Conservation (phyloP, 2,888 invertebrate genomes). For the Diadegma fenestrale region DNA sequence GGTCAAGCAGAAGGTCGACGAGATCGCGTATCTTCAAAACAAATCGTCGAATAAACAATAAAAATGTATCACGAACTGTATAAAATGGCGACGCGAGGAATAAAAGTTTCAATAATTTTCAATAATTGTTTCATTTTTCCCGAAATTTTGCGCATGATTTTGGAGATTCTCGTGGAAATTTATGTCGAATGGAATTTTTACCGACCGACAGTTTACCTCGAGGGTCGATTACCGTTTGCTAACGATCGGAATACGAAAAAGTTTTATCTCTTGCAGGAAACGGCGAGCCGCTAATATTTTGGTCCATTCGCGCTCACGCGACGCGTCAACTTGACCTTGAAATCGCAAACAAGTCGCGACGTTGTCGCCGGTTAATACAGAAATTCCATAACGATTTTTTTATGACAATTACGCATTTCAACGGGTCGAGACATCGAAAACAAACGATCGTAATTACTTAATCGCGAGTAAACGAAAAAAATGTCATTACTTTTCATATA, state of each 20-base stretch:
- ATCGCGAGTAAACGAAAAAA: background rate
- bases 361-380: background rate
- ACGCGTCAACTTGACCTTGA: background rate
- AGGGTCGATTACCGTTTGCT: no score
- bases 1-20: conserved; percentile 53
- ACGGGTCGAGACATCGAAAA: no score
- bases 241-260: no score
- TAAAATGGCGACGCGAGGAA: background rate
- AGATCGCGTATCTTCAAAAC: conserved; percentile 57
- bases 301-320: no score
- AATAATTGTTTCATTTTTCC: no score
- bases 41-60: conserved; percentile 40
- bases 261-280: no score
- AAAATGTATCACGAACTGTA: background rate
- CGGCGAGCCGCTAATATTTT: no score
- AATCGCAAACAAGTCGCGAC: background rate
- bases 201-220: no score
- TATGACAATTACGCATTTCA: background rate
- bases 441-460: background rate
- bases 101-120: background rate
- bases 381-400: background rate
- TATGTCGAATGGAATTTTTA: no score
- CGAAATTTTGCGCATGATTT: no score
- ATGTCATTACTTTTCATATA: background rate
- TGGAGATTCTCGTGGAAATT: no score